Evolutionary conservation across 2,888 invertebrate species (phyloP).

Genomic region (Steinernema hermaphroditum): DNA sequence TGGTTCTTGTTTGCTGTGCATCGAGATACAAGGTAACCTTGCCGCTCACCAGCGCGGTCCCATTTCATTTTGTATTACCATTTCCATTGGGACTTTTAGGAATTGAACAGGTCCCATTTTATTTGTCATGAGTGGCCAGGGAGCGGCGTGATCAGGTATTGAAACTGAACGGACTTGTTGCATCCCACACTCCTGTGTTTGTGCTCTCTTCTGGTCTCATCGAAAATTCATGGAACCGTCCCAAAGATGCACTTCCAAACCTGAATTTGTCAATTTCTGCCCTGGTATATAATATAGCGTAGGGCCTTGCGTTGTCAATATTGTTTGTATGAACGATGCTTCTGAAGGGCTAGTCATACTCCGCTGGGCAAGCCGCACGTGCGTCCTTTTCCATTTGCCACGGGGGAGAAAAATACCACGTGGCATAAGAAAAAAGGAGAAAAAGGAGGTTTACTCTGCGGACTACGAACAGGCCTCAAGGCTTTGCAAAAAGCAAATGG

Average conservation of each 20-base stretch:
- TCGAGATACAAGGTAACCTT: not conserved
- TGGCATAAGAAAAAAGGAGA: not conserved
- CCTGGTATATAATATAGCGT: no score
- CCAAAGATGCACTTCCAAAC: not conserved
- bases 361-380: not conserved
- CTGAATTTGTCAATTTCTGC: no score
- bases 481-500: no score
- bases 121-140: not conserved
- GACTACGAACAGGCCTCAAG: no score
- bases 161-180: constrained; percentile 1
- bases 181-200: no score
- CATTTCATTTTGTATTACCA: not conserved
- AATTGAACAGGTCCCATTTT: no score
- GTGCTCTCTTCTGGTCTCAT: no score
- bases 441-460: no score
- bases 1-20: not conserved
- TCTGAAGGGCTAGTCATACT: not conserved
- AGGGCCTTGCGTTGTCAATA: not conserved
- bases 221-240: not conserved
- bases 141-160: constrained; percentile 1
- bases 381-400: no score
- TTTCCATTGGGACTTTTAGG: no score
- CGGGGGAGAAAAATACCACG: not conserved
- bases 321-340: not conserved
- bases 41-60: not conserved